Evolutionary conservation across 2,113 vertebrate species (phyloP), one percentile per base, ranked within the genome.

Genomic region (Calyptomena viridis): DNA sequence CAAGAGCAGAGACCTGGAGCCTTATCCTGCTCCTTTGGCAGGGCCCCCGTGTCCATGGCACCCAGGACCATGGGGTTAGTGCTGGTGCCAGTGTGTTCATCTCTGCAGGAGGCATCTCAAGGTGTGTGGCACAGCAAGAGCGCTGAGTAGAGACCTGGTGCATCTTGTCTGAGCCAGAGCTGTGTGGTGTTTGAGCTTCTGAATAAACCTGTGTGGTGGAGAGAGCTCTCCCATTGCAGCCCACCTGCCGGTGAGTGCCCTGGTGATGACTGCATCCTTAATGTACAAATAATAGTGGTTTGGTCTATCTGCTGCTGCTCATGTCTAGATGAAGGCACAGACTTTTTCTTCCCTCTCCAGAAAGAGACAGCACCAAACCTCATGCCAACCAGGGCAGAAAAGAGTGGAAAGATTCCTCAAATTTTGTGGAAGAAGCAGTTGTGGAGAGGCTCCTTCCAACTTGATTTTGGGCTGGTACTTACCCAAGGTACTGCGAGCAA

Each of bases 211-310:
- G 30, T 10, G 27, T 30, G 27, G 23, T 35, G 63, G 55, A 47
- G 58, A 64, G 66, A 75, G 44, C 56, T 84, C 39, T 68, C 7
- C 47, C 33, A 3, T 42, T 72, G 20, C 55, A 63, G 14, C 10
- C 24, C 21, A 3, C 55, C 14, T 44, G 60, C 30, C 44, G 33
- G 39, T 0, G 0, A 52, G 27, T 1, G 6, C 0, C 0, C 55
- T 25, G 47, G 6, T 74, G 56, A 16, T 2, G 4, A 30, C 7
- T 4, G 39, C 33, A 11, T 52, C 0, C 0, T 62, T 74, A 42
- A n/a, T 11, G 4, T 27, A 28, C 13, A 82, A 16, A 50, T 33
- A 39, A 55, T 18, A 12, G 9, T 16, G 27, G 11, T 44, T 85
- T 90, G 76, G 40, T 69, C 27, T 81, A 0, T 53, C 40, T 90